Conservation (phyloP, 2,888 invertebrate genomes). For the Amphimallon solstitiale region DNA sequence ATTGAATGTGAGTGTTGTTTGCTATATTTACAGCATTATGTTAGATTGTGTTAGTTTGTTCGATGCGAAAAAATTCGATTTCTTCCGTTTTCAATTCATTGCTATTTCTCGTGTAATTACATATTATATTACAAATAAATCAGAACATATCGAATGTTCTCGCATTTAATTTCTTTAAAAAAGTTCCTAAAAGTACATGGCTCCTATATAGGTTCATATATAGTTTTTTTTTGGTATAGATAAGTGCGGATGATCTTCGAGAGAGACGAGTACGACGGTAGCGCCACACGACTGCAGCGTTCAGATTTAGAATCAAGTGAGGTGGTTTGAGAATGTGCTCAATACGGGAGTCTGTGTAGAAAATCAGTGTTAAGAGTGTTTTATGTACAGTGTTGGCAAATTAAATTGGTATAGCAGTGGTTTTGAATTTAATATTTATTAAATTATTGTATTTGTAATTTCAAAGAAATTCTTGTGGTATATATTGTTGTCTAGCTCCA, state of each 20-base stretch:
- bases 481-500: no score
- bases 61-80: constrained; percentile 39
- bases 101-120: not conserved
- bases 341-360: constrained; percentile 64
- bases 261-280: constrained; percentile 38
- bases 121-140: no score
- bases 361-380: constrained; percentile 61
- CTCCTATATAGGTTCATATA: constrained; percentile 16
- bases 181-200: not conserved
- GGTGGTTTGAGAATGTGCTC: constrained; percentile 64
- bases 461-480: constrained; percentile 3
- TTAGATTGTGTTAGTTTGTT: constrained; percentile 61
- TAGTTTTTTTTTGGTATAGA: not conserved
- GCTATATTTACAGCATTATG: constrained; percentile 62
- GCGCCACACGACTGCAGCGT: constrained; percentile 49
- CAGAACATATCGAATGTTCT: constrained; percentile 24
- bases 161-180: constrained; percentile 7
- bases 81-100: not conserved
- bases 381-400: constrained; percentile 57
- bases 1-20: constrained; percentile 63
- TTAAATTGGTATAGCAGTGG: constrained; percentile 38
- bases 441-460: not conserved
- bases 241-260: constrained; percentile 49
- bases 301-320: constrained; percentile 63
- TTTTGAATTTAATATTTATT: not conserved